Conservation (phyloP, 2,888 invertebrate genomes). For the Melieria crassipennis region DNA sequence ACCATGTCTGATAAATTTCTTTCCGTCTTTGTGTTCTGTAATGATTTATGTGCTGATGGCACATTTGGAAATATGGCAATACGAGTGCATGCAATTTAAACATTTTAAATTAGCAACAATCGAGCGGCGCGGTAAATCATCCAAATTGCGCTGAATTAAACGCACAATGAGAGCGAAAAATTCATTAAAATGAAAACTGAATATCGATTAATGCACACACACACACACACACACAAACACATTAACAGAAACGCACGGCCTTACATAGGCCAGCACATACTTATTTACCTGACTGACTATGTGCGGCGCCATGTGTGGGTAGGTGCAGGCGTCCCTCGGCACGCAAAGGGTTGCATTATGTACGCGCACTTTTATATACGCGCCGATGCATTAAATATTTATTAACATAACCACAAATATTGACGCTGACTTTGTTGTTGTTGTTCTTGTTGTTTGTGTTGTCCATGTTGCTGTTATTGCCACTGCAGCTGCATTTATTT, state of each 20-base stretch:
- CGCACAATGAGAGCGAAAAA: constrained; percentile 9
- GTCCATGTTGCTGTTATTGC: too few relatives aligned
- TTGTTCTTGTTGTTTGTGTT: constrained; percentile 7
- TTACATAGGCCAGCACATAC: too few relatives aligned
- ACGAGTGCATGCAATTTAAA: background rate
- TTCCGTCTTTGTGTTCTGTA: too few relatives aligned
- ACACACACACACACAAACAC: constrained; percentile 4
- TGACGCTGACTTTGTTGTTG: background rate
- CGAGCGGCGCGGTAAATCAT: background rate
- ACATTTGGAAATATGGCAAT: too few relatives aligned
- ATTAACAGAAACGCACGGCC: constrained; percentile 10
- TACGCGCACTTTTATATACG: constrained; percentile 9
- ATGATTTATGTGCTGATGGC: too few relatives aligned
- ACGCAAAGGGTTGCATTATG: constrained; percentile 4
- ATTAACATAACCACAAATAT: constrained; percentile 7
- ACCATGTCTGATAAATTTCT: too few relatives aligned
- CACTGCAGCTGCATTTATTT: too few relatives aligned
- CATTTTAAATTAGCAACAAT: background rate
- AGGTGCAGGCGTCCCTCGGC: background rate
- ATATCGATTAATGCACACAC: constrained; percentile 27
- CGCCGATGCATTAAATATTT: constrained; percentile 12
- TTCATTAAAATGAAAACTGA: constrained; percentile 15
- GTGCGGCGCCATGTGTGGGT: too few relatives aligned
- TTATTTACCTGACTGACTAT: background rate
- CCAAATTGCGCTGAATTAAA: constrained; percentile 9